Evolutionary conservation across 2,113 vertebrate genomes (phyloP).

Genomic region (Sminthopsis crassicaudata): DNA sequence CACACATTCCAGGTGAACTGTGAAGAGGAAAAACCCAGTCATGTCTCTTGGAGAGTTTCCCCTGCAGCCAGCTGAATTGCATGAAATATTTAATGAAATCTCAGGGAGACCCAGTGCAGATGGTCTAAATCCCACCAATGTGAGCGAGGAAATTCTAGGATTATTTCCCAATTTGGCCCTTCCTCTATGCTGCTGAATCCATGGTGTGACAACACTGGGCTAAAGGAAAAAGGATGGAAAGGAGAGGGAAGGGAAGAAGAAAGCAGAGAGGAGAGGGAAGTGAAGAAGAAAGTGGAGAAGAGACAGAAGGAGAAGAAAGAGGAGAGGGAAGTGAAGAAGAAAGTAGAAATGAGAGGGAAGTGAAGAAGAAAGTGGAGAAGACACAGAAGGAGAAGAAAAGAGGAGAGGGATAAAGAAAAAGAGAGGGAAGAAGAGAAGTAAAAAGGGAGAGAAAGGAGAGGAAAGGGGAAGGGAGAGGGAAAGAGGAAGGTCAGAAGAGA

Average conservation of each 20-base stretch:
- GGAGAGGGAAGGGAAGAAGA: not conserved
- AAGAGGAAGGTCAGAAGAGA: no score
- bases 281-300: not conserved
- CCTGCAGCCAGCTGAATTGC: conserved; percentile 66
- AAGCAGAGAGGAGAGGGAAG: not conserved
- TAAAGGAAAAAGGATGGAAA: conserved; percentile 40
- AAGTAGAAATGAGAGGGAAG: not conserved
- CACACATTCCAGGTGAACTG: conserved; percentile 48
- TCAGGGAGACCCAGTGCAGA: not conserved
- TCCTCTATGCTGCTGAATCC: conserved; percentile 50
- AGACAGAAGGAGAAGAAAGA: not conserved
- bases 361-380: no score
- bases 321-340: not conserved
- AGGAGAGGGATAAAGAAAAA: no score
- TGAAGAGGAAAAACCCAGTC: conserved; percentile 36
- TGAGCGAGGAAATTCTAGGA: conserved; percentile 62
- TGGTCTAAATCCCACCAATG: conserved; percentile 53
- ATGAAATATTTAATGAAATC: conserved; percentile 74
- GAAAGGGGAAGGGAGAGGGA: no score
- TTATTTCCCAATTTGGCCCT: conserved; percentile 52
- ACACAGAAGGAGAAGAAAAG: no score
- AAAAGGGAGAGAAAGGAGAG: no score
- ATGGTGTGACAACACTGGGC: conserved; percentile 43
- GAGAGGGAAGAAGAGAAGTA: not conserved
- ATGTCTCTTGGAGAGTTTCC: conserved; percentile 58